phyloP scores from a whole-genome alignment of 2,888 invertebrate genomes.

The Aphidius colemani region DNA sequence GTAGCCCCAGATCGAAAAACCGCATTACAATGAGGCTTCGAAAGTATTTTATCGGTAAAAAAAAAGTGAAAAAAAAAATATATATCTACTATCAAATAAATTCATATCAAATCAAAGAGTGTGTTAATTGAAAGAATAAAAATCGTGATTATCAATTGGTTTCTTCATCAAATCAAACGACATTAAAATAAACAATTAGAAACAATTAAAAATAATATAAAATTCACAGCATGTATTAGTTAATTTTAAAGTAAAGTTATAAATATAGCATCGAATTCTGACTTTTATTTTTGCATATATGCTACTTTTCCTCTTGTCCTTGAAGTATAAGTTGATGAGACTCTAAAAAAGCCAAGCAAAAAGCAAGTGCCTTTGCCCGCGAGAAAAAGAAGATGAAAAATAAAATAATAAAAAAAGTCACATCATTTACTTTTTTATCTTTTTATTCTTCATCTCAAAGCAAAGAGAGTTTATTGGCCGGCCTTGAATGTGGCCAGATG shows the following conservation, averaged over 20 bases:
- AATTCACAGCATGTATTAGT: neutral
- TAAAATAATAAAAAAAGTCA: neutral
- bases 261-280: too few relatives aligned
- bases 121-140: too few relatives aligned
- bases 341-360: too few relatives aligned
- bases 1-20: neutral
- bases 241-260: too few relatives aligned
- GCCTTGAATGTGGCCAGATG: constrained; percentile 56
- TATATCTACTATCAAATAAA: too few relatives aligned
- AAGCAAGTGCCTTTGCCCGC: constrained; percentile 17
- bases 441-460: neutral
- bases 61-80: too few relatives aligned
- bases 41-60: too few relatives aligned
- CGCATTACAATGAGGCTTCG: too few relatives aligned
- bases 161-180: too few relatives aligned
- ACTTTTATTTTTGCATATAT: neutral
- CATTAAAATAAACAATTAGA: neutral
- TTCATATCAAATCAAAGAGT: too few relatives aligned
- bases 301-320: neutral
- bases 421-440: constrained; percentile 20
- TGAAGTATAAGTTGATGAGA: neutral
- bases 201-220: neutral
- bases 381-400: too few relatives aligned
- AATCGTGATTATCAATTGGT: too few relatives aligned
- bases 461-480: constrained; percentile 53